Evolutionary conservation across 2,888 invertebrate species (phyloP).

Genomic region (Theodoxus fluviatilis): DNA sequence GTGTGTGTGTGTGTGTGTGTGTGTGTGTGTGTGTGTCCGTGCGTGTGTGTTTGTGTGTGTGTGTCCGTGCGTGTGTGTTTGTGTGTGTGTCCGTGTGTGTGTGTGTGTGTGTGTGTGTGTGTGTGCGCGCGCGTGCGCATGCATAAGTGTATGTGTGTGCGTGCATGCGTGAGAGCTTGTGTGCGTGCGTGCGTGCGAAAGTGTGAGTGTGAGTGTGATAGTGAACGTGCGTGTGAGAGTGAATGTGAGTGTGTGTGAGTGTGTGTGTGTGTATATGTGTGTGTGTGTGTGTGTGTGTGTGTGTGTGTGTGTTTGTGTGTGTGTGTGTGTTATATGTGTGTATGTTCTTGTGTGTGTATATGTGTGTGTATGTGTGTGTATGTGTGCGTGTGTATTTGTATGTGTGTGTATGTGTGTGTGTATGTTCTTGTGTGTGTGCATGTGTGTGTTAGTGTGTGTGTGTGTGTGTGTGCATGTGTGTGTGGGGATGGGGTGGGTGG

Average conservation of each 20-base stretch:
- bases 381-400: background rate
- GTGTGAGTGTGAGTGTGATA: too few relatives aligned
- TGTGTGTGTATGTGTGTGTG: slow-evolving; percentile 1
- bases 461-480: background rate
- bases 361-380: background rate
- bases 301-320: background rate
- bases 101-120: background rate
- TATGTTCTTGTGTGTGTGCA: background rate
- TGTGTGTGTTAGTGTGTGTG: background rate
- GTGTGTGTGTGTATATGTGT: background rate
- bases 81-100: background rate
- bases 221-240: background rate
- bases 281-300: background rate
- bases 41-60: background rate
- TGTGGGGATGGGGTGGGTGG: background rate
- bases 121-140: background rate
- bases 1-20: background rate
- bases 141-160: background rate
- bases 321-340: too few relatives aligned
- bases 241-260: background rate
- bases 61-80: background rate
- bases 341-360: background rate
- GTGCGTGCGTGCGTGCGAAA: background rate
- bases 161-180: background rate
- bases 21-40: background rate